phyloP scores from a whole-genome alignment of 92 coral and sea anemone species.

The Paragorgia papillata region DNA sequence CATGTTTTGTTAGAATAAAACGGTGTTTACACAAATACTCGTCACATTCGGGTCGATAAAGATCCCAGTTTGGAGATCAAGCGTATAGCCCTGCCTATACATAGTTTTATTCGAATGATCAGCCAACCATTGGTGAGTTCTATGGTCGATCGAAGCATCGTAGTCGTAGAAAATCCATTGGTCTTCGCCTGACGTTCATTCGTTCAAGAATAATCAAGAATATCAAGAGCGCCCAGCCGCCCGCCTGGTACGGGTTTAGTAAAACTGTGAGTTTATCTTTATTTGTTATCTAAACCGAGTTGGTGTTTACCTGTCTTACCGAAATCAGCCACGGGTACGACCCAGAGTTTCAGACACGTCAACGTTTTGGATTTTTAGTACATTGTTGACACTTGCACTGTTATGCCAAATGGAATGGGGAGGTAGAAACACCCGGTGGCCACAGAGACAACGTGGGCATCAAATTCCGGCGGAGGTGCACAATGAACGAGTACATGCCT shows the following conservation, averaged over 20 bases:
- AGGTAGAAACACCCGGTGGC: not conserved
- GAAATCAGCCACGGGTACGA: not conserved
- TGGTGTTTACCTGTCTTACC: not conserved
- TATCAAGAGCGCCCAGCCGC: too few species aligned
- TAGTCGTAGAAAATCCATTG: not conserved
- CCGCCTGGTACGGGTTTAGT: not conserved
- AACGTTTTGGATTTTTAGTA: not conserved
- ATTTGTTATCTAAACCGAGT: not conserved
- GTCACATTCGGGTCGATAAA: too few species aligned
- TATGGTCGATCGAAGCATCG: slow-evolving; percentile 17
- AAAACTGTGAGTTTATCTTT: not conserved
- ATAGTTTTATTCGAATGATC: too few species aligned
- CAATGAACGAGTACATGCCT: slow-evolving; percentile 5
- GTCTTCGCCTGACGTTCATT: not conserved
- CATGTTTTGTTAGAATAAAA: too few species aligned
- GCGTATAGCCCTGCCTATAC: too few species aligned
- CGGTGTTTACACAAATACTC: too few species aligned
- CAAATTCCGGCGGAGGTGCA: not conserved
- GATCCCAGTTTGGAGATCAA: too few species aligned
- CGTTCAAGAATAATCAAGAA: not conserved
- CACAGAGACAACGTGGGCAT: not conserved
- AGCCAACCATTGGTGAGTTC: not conserved
- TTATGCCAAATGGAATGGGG: not conserved
- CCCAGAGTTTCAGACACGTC: not conserved
- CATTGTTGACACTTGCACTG: not conserved